These are phyloP conservation scores for Dicycla oo DNA, from an alignment of 2,888 invertebrate species.

Conservation along the genomic window DNA sequence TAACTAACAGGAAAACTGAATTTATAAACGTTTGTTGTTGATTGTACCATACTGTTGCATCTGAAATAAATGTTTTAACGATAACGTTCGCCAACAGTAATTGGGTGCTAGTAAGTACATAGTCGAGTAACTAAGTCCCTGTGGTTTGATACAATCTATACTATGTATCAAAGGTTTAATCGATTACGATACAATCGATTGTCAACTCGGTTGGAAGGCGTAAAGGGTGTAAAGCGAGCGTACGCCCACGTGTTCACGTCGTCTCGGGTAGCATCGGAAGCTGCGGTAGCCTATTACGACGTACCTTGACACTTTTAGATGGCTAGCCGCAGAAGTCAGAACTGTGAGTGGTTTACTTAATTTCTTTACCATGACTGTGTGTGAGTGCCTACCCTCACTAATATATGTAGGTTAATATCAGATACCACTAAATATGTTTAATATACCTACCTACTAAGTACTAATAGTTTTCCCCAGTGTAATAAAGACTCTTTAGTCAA, in stretches of 20 bases:
- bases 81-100: conserved; percentile 12
- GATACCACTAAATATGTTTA: not conserved
- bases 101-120: conserved; percentile 15
- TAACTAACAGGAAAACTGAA: not conserved
- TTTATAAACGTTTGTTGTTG: not conserved
- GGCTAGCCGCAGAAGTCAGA: not conserved
- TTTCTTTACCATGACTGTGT: not conserved
- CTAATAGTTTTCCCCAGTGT: not conserved
- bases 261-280: conserved; percentile 35
- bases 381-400: not conserved
- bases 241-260: conserved; percentile 33
- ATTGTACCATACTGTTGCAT: not conserved
- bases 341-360: not conserved
- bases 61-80: conserved; percentile 20
- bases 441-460: not conserved
- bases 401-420: not conserved
- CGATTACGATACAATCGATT: conserved; percentile 52
- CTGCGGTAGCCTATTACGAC: conserved; percentile 11
- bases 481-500: too few relatives aligned
- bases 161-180: conserved; percentile 46
- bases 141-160: conserved; percentile 33
- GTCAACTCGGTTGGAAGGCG: conserved; percentile 40
- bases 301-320: not conserved
- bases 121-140: conserved; percentile 2
- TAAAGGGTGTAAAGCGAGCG: conserved; percentile 30